Base-by-base conservation (phyloP, 1,140 invertebrate genomes). In the Dysdera silvatica region DNA sequence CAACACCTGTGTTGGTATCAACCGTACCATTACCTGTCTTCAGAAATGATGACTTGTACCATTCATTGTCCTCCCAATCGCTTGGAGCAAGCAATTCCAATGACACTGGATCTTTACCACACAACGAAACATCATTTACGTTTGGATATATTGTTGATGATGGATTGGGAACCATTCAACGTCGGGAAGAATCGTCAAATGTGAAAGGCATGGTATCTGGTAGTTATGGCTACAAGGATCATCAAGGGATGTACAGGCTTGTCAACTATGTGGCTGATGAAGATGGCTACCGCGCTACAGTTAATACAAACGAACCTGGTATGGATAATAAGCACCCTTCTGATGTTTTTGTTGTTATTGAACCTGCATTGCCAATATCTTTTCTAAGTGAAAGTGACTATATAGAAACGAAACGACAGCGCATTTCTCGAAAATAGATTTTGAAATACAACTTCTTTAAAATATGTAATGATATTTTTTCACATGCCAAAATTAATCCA, bases 111-210 rank as follows among this genome's bases (percentile, higher is more conserved):
- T n/a, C n/a, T n/a, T n/a, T n/a, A n/a, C n/a, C n/a, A n/a, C n/a
- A n/a, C n/a, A n/a, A n/a, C n/a, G n/a, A n/a, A n/a, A n/a, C n/a
- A 28, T 65, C 69, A 20, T 70, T 67, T 43, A 29, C 53, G 12
- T 70, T 67, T 29, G 53, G 51, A 12, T 70, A 67, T 56, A 60
- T 56, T 24, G 41, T 60, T 20, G 32, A 56, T 45, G 68, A 70
- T 52, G 69, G 61, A 26, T 55, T 66, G 35, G 69, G 69, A 4
- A 63, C 52, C 12, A 62, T 24, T 20, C 66, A 69, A 24, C 54
- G 54, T 40, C 61, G 66, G 4, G 52, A 69, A 31, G 69, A 70
- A 52, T 40, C 26, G 20, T 14, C 51, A 8, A 18, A 47, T 14
- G 53, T 37, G 8, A 48, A 68, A 14, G 57, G 64, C n/a, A 29